Percentiles rank a stretch among this genome's conserved stretches.
Conservation (phyloP, 2,113 vertebrate species). For the Cercocebus atys region DNA sequence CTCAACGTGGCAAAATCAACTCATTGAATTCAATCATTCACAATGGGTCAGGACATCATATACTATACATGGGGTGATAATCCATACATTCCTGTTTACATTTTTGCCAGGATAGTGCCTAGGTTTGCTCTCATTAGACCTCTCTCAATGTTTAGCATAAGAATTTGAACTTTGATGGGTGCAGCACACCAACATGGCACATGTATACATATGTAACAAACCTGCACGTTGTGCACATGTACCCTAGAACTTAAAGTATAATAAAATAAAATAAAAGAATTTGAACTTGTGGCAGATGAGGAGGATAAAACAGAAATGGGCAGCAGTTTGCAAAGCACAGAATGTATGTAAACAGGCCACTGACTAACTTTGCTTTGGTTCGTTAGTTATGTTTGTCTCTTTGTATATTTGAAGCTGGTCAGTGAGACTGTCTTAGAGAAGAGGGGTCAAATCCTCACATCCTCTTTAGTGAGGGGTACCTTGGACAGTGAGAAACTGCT, state of each 20-base stretch:
- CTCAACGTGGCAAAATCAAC: background rate
- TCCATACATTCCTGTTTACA: background rate
- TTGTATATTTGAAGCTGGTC: background rate
- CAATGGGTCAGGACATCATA: background rate
- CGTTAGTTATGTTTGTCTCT: background rate
- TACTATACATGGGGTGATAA: background rate
- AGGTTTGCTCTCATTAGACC: background rate
- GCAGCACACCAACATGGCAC: no score
- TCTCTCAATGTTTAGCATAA: conserved; percentile 16
- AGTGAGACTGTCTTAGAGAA: background rate
- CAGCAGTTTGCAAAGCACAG: background rate
- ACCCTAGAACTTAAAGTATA: no score
- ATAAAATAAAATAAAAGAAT: background rate
- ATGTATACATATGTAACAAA: no score
- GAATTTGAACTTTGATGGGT: background rate
- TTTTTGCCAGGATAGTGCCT: background rate
- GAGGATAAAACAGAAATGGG: background rate
- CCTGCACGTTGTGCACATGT: no score
- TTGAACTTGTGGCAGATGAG: background rate
- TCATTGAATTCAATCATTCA: conserved; percentile 25
- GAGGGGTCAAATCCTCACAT: background rate
- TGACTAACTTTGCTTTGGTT: background rate
- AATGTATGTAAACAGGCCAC: background rate
- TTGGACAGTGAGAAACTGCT: background rate
- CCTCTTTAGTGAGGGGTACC: background rate